phyloP scores from a whole-genome alignment of 2,888 invertebrate genomes.

The Sympetrum striolatum region DNA sequence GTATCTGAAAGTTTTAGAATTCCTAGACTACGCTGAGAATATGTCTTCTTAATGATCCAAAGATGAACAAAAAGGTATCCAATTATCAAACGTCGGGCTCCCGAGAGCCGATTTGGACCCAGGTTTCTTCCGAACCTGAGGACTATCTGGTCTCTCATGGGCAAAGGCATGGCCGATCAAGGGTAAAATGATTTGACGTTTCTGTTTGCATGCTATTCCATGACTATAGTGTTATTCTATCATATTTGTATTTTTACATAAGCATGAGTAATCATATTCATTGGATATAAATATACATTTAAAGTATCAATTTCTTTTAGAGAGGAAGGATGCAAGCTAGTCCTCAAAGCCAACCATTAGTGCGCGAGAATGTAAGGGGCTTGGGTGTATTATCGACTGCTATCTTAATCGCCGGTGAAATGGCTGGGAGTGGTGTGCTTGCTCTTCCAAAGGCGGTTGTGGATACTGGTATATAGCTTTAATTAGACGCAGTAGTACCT shows the following conservation, averaged over 20 bases:
- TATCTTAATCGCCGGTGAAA: constrained; percentile 72
- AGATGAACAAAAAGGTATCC: constrained; percentile 21
- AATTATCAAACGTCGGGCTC: constrained; percentile 49
- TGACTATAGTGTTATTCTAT: no score
- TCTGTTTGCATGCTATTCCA: neutral
- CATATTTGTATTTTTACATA: neutral
- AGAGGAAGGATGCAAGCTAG: neutral
- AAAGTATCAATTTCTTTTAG: neutral
- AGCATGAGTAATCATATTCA: no score
- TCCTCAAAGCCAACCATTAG: neutral
- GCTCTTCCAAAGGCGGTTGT: constrained; percentile 71
- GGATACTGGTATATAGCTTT: constrained; percentile 64
- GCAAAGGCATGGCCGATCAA: constrained; percentile 7
- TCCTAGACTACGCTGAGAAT: no score
- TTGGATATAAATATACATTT: neutral
- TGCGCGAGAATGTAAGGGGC: constrained; percentile 53
- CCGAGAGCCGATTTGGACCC: constrained; percentile 56
- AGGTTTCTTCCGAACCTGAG: constrained; percentile 54
- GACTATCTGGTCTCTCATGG: constrained; percentile 48
- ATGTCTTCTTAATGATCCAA: neutral
- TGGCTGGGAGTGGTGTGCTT: constrained; percentile 76
- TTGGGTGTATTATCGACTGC: constrained; percentile 63
- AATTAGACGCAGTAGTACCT: neutral
- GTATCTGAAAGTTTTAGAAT: no score
- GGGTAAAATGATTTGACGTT: neutral